Base-by-base conservation (phyloP, 2,888 invertebrate species). In the Dynastes hyllus region DNA sequence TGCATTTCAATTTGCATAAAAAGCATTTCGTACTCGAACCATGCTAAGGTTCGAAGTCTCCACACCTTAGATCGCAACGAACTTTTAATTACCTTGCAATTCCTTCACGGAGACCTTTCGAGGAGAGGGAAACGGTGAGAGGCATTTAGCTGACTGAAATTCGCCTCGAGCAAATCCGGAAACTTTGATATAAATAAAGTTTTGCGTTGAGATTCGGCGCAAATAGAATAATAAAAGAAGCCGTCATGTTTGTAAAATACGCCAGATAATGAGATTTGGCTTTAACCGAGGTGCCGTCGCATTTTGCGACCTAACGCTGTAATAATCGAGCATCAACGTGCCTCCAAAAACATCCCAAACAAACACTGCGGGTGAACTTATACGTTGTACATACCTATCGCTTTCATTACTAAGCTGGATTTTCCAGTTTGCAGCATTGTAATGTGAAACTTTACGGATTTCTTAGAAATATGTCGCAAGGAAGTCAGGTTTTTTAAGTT, bases 281-380 rank as follows among this genome's bases (percentile, higher is more conserved):
- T 29, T 69, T 13, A 29, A 50, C 22, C 22, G 9, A 73, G 58
- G 61, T 73, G 45, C 2, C 2, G 58, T n/a, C 40, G 58, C n/a
- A 50, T 45, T 45, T 22, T n/a, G 5, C 61, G 22, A 61, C 22
- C 61, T 27, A 51, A 69, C 51, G 51, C 8, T 5, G 32, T 29
- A 51, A 27, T 51, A 51, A 69, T 69, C 51, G 69, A 45, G 50
- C 69, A 69, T 27, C 50, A 27, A 69, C 51, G 29, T 69, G 29
- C 13, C 45, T n/a, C 5, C 22, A 27, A 9, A 51, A 51, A 32
- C 29, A n/a, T 27, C 45, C 22, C 16, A 22, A 6, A 22, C 27
- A 61, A 75, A 75, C 50, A 75, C 50, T 75, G 45, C 50, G 73
- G 45, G 27, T 27, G 50, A 75, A 63, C 73, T 63, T 75, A 75